Evolutionary conservation across 2,888 invertebrate species (phyloP), one percentile per base, ranked within the genome.

Genomic region (Halocaridina rubra): DNA sequence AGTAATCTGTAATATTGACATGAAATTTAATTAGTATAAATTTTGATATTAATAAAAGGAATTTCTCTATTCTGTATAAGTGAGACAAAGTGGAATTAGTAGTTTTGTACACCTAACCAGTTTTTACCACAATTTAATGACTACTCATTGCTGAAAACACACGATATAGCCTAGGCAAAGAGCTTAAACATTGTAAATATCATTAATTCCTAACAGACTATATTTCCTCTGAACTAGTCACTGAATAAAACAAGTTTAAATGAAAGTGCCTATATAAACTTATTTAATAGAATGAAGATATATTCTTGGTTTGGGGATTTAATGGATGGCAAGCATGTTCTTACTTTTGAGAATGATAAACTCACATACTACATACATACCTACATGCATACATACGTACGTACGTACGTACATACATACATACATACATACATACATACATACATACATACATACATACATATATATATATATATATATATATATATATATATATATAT

Each of bases 161-260:
- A 27, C 16, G 29, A 67, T 67, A 27, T 7, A 16, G 24, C 3
- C 30, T 29, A 30, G 67, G 24, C 10, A 27, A 5, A 30, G 67
- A 30, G 24, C 24, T 67, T 22, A 16, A 10, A 24, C 30, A 71
- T n/a, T 19, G 29, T 69, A 46, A 46, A 27, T 33, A 39, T 64
- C 24, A 74, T 32, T 59, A 16, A 24, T 59, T 29, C n/a, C 32
- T 7, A 53, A 39, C 7, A 33, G 3, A 61, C 53, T 81, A 53
- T 32, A 64, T 77, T 76, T 81, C 81, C 77, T 81, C 76, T 81
- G 81, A 46, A 75, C 81, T 81, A 81, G 81, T 81, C 81, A 81
- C 69, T 81, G 19, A 77, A 76, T 81, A 53, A 77, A 76, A 81
- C 81, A 81, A n/a, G 81, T 76, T 76, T 81, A 77, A 59, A 19